Evolutionary conservation across 1,140 invertebrate species (phyloP).

Genomic region (Bursaphelenchus mucronatus): DNA sequence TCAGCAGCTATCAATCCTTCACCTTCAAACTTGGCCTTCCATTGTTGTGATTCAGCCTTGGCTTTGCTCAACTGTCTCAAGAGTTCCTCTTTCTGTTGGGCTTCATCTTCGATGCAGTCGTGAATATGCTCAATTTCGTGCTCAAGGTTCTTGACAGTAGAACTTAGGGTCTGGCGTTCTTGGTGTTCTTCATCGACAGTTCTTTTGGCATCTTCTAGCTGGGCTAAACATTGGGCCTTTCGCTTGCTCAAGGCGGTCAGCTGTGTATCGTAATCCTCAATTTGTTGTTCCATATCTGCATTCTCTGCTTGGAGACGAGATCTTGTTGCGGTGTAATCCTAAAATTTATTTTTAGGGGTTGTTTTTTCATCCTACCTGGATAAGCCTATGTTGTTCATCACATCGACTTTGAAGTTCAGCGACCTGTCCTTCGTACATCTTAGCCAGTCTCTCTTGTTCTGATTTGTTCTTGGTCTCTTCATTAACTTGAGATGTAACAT

Average conservation of each 20-base stretch:
- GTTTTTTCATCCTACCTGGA: slow-evolving; percentile 25
- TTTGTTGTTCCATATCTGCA: slow-evolving; percentile 35
- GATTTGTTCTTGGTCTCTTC: slow-evolving; percentile 36
- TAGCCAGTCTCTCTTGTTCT: slow-evolving; percentile 46
- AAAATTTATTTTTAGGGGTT: slow-evolving; percentile 21
- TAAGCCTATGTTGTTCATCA: slow-evolving; percentile 43
- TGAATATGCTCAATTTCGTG: slow-evolving; percentile 64
- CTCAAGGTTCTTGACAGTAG: slow-evolving; percentile 46
- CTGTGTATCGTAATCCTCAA: slow-evolving; percentile 40
- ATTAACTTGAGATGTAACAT: slow-evolving; percentile 41
- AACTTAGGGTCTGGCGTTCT: slow-evolving; percentile 13
- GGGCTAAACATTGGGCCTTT: slow-evolving; percentile 44
- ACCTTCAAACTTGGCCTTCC: slow-evolving; percentile 53
- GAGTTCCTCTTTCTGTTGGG: slow-evolving; percentile 62
- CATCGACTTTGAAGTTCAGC: slow-evolving; percentile 37
- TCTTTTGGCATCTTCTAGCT: slow-evolving; percentile 47
- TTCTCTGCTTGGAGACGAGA: slow-evolving; percentile 39
- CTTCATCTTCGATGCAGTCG: slow-evolving; percentile 65
- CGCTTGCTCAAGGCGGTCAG: slow-evolving; percentile 39
- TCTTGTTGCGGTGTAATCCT: slow-evolving; percentile 35
- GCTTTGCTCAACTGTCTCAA: slow-evolving; percentile 63
- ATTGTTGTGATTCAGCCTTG: slow-evolving; percentile 57
- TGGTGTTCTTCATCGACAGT: slow-evolving; percentile 29
- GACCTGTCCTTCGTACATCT: slow-evolving; percentile 39
- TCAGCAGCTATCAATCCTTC: slow-evolving; percentile 44